phyloP scores from a whole-genome alignment of 2,888 invertebrate genomes.

The Magallana nippona region DNA sequence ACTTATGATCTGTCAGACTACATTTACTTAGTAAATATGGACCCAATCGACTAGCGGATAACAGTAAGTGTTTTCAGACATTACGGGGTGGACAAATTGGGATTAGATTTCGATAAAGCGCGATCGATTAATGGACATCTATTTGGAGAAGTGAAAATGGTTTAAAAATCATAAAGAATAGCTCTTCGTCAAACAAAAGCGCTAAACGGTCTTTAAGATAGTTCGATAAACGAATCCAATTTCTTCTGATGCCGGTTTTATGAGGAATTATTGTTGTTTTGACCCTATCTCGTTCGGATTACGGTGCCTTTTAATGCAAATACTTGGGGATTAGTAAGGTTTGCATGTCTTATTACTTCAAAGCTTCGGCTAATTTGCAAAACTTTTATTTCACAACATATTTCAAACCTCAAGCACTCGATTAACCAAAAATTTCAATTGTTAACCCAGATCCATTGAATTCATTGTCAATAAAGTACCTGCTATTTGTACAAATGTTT shows the following conservation, averaged over 20 bases:
- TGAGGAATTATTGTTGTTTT: slow-evolving; percentile 15
- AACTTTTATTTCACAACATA: neutral
- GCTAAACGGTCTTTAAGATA: slow-evolving; percentile 25
- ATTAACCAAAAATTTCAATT: neutral
- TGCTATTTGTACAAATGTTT: neutral
- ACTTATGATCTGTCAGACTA: slow-evolving; percentile 22
- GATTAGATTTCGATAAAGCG: slow-evolving; percentile 17
- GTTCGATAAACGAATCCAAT: slow-evolving; percentile 29
- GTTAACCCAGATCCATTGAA: neutral
- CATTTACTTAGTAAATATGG: slow-evolving; percentile 26
- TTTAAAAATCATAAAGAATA: slow-evolving; percentile 21
- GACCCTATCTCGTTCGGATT: neutral
- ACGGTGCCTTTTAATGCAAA: neutral
- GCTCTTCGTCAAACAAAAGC: slow-evolving; percentile 21
- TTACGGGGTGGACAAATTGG: slow-evolving; percentile 13
- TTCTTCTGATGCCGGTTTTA: slow-evolving; percentile 11
- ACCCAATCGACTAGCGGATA: neutral
- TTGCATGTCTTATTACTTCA: slow-evolving; percentile 6
- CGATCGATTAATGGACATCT: slow-evolving; percentile 30
- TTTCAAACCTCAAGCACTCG: neutral
- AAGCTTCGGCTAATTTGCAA: neutral
- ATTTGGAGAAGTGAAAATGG: slow-evolving; percentile 24
- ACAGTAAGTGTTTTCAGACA: neutral
- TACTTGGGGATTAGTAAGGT: neutral
- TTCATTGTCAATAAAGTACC: slow-evolving; percentile 1